These are phyloP conservation scores for Zophobas morio DNA, from an alignment of 1,140 invertebrate species.

Conservation along the genomic window DNA sequence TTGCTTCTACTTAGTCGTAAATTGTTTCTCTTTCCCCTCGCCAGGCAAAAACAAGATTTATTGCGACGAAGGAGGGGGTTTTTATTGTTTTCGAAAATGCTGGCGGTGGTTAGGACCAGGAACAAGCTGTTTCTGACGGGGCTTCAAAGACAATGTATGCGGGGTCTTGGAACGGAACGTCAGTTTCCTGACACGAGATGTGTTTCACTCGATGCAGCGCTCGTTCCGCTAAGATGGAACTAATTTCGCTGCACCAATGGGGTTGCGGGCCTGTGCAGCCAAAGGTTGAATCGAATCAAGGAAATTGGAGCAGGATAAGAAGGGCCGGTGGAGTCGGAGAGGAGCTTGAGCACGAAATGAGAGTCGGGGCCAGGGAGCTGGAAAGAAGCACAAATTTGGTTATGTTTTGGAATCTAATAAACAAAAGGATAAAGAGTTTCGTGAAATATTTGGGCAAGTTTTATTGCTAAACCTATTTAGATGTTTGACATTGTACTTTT, in stretches of 20 bases:
- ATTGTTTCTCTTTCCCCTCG: background rate
- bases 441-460: too few relatives aligned
- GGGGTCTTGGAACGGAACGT: slow-evolving; percentile 4
- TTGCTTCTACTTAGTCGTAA: slow-evolving; percentile 19
- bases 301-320: too few relatives aligned
- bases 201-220: slow-evolving; percentile 3
- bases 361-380: too few relatives aligned
- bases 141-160: background rate
- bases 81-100: slow-evolving; percentile 35
- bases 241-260: slow-evolving; percentile 14
- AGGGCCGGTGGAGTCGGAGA: too few relatives aligned
- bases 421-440: too few relatives aligned
- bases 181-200: slow-evolving; percentile 31
- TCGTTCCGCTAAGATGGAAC: slow-evolving; percentile 5
- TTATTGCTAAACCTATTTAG: too few relatives aligned
- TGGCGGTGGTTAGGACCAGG: background rate
- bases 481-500: too few relatives aligned
- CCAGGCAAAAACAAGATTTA: slow-evolving; percentile 22
- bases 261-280: background rate
- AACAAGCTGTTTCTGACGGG: slow-evolving; percentile 2
- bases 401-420: too few relatives aligned
- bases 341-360: too few relatives aligned
- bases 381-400: too few relatives aligned
- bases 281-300: background rate
- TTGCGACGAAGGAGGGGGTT: slow-evolving; percentile 1